Evolutionary conservation across 1,140 invertebrate genomes (phyloP), one percentile per base, ranked within the genome.

Genomic region (Meloidogyne exigua): DNA sequence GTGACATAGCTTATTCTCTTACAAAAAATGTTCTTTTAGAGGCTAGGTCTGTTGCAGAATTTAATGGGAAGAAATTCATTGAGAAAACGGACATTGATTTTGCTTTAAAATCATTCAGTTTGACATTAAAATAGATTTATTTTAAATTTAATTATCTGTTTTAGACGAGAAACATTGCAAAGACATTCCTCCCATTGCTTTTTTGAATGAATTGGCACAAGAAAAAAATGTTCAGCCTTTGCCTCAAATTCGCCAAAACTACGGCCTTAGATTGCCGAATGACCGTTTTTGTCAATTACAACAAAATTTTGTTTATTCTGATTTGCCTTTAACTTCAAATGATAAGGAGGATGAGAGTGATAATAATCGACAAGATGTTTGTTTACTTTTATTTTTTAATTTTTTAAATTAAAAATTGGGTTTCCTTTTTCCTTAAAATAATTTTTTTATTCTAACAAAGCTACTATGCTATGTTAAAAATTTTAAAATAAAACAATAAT

Each of bases 201-300:
- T 80, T 26, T 12, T 80, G 32, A 65, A 26, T 39, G 80, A 80
- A 67, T 73, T 80, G 68, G 79, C 79, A 7, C 25, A 23, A 15
- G 62, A 83, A 23, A 80, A 80, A 57, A 80, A 80, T 63, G 21
- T 63, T 0, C 62, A 72, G 18, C 79, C 79, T 18, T 63, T 80
- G 36, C 81, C 70, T 18, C 71, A 82, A 39, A 79, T 80, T 39
- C 77, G 81, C 13, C 79, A 80, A 69, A 80, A 83, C 23, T 80
- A 32, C 42, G 79, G 79, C 18, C 73, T 80, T n/a, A 66, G 81
- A 18, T 25, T 80, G 44, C 79, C 79, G 15, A 80, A 82, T 32
- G 79, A 80, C 66, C 79, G 79, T 23, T 80, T 80, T 67, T 80
- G 79, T 72, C 79, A 82, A 25, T 42, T 82, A 21, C 67, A 79